Evolutionary conservation across 2,113 vertebrate species (phyloP).

Genomic region (Rhinopomastus cyanomelas): DNA sequence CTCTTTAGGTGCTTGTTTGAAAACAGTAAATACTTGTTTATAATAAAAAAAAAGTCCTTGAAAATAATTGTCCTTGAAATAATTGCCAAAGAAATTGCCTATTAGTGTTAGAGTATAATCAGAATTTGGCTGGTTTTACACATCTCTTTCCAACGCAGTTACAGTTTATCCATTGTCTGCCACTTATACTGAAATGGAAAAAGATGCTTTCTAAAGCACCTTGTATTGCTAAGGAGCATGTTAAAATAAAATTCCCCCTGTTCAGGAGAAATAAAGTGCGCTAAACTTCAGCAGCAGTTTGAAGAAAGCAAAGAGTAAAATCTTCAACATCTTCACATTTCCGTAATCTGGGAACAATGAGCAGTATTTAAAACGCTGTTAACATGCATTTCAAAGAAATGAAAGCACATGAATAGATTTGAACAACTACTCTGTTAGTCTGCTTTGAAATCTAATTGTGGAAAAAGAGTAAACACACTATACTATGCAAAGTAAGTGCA

Average conservation of each 20-base stretch:
- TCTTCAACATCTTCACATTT: neutral
- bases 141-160: neutral
- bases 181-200: conserved; percentile 11
- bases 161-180: conserved; percentile 40
- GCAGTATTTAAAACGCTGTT: neutral
- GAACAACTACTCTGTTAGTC: neutral
- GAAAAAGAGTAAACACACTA: neutral
- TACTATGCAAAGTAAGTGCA: neutral
- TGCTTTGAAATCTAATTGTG: neutral
- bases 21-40: conserved; percentile 13
- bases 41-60: neutral
- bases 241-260: neutral
- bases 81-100: neutral
- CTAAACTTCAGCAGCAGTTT: neutral
- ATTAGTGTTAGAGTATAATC: neutral
- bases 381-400: neutral
- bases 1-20: neutral
- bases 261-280: neutral
- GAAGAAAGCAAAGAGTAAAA: neutral
- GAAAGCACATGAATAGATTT: neutral
- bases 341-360: neutral
- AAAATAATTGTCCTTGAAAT: conserved; percentile 36
- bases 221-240: neutral
- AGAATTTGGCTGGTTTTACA: neutral
- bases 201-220: neutral